Percentiles rank a stretch among this genome's conserved stretches.
These are phyloP conservation scores for Nyleta sp. DNA, from an alignment of 2,888 invertebrate genomes.

Conservation along the genomic window DNA sequence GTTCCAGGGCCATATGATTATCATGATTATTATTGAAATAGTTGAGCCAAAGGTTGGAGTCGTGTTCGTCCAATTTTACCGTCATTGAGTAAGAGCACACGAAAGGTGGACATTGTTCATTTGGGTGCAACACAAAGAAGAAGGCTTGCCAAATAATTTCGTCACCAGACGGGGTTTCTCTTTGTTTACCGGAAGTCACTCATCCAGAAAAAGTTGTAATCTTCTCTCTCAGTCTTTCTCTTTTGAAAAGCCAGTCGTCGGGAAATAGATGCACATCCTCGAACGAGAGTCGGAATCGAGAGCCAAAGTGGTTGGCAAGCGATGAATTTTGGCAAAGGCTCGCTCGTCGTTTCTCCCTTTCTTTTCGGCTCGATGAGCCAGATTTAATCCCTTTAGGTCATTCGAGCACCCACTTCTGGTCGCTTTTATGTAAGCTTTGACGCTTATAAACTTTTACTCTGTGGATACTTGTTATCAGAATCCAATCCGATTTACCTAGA, in stretches of 20 bases:
- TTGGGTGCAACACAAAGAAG: slow-evolving; percentile 38
- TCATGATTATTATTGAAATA: slow-evolving; percentile 12
- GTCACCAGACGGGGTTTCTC: slow-evolving; percentile 64
- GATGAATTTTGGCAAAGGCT: slow-evolving; percentile 71
- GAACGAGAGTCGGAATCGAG: slow-evolving; percentile 64
- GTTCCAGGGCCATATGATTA: too few species aligned
- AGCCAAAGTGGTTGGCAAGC: slow-evolving; percentile 67
- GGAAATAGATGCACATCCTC: slow-evolving; percentile 63
- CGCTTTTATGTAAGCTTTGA: slow-evolving; percentile 67
- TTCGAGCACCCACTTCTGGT: slow-evolving; percentile 66
- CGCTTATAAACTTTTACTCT: slow-evolving; percentile 64
- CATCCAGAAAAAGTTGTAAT: slow-evolving; percentile 69
- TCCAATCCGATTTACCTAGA: slow-evolving; percentile 51
- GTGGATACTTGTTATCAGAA: slow-evolving; percentile 50
- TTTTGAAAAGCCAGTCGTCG: slow-evolving; percentile 55
- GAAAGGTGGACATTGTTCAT: slow-evolving; percentile 39
- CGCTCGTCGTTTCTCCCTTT: slow-evolving; percentile 63
- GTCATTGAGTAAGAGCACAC: slow-evolving; percentile 20
- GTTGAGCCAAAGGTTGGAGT: slow-evolving; percentile 2
- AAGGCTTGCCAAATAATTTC: slow-evolving; percentile 78
- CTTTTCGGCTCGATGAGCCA: slow-evolving; percentile 72
- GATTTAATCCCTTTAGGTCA: slow-evolving; percentile 72
- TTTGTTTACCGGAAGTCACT: slow-evolving; percentile 72
- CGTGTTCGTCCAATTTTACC: slow-evolving; percentile 26
- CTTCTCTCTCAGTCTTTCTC: slow-evolving; percentile 48